Conservation (phyloP, 2,113 vertebrate genomes). For the Dasyprocta punctata region DNA sequence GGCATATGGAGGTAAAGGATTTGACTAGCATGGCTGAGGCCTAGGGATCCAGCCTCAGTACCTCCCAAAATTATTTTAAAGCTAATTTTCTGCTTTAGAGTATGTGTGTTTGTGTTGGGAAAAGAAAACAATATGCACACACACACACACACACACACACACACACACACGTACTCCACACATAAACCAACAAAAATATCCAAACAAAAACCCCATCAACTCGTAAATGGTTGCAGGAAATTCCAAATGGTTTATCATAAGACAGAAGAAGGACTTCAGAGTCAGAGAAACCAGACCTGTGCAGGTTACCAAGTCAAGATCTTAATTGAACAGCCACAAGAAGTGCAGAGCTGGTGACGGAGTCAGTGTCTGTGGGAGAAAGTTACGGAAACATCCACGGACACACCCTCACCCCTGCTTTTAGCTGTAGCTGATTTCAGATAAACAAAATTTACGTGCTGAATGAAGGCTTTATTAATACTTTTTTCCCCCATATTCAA, state of each 20-base stretch:
- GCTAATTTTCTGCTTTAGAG: slow-evolving; percentile 60
- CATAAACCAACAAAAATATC: background rate
- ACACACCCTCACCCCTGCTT: background rate
- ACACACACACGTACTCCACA: background rate
- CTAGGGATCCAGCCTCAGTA: background rate
- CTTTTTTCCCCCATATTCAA: background rate
- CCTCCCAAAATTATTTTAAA: background rate
- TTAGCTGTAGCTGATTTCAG: slow-evolving; percentile 12
- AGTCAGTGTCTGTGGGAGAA: background rate
- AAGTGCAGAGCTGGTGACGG: rapidly evolving
- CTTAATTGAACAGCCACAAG: background rate
- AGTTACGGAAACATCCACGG: background rate
- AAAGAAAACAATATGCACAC: background rate
- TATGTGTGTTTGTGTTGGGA: slow-evolving; percentile 56
- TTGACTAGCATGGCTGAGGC: background rate
- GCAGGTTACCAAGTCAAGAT: slow-evolving; percentile 6
- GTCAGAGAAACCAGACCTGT: background rate
- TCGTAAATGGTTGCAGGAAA: slow-evolving; percentile 65
- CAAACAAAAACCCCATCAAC: background rate
- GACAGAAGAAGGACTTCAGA: background rate
- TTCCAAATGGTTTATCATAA: slow-evolving; percentile 49
- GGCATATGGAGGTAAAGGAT: background rate
- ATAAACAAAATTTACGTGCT: slow-evolving; percentile 17
- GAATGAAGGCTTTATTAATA: background rate
- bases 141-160: background rate